Conservation (phyloP, 2,113 vertebrate genomes). For the Collichthys lucidus region DNA sequence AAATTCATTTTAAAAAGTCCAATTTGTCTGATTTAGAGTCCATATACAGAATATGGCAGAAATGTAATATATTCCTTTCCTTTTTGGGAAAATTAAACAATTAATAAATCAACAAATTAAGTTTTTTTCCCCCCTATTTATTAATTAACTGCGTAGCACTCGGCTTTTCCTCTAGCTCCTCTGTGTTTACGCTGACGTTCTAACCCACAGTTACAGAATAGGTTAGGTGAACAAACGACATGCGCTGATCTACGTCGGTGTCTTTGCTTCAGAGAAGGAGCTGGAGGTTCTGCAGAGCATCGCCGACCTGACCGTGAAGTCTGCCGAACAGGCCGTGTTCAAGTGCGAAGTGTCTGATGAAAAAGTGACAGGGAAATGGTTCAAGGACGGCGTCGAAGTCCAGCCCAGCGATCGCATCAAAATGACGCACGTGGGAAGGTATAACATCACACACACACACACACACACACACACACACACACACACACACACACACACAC, state of each 20-base stretch:
- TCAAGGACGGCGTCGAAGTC: slow-evolving; percentile 90
- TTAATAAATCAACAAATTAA: too few species aligned
- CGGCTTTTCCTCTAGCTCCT: too few species aligned
- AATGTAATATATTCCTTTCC: too few species aligned
- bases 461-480: too few species aligned
- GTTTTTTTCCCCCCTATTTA: too few species aligned
- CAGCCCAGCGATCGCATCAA: slow-evolving; percentile 87
- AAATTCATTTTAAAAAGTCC: not conserved
- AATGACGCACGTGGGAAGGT: slow-evolving; percentile 90
- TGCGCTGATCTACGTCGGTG: not conserved
- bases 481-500: too few species aligned
- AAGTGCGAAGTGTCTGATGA: slow-evolving; percentile 94
- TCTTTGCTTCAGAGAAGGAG: slow-evolving; percentile 86
- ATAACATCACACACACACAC: slow-evolving; percentile 18
- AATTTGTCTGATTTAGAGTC: too few species aligned
- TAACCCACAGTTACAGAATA: not conserved
- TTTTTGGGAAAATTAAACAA: too few species aligned
- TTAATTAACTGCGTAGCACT: too few species aligned
- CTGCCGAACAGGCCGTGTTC: slow-evolving; percentile 90
- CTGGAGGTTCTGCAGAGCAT: slow-evolving; percentile 91
- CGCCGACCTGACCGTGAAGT: slow-evolving; percentile 90
- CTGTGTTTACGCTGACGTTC: not conserved
- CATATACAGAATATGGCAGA: too few species aligned
- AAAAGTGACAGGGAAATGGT: slow-evolving; percentile 94
- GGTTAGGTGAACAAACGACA: rapidly evolving